phyloP scores from a whole-genome alignment of 2,797 vertebrate genomes.

The Vultur gryphus region DNA sequence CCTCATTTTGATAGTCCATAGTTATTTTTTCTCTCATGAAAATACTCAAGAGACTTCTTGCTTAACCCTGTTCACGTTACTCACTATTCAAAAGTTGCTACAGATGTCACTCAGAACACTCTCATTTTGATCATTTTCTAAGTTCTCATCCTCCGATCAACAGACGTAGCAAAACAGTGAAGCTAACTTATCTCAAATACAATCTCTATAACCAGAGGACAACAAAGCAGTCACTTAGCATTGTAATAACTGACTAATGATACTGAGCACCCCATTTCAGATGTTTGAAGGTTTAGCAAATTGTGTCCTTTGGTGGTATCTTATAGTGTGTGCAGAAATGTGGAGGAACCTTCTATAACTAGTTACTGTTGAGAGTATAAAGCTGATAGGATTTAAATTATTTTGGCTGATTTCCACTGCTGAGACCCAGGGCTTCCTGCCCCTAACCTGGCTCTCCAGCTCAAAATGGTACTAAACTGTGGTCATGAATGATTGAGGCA shows the following conservation, averaged over 20 bases:
- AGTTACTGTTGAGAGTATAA: not conserved
- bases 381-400: not conserved
- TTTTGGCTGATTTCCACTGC: not conserved
- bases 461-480: not conserved
- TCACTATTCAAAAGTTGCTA: not conserved
- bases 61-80: not conserved
- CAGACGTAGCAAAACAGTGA: not conserved
- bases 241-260: not conserved
- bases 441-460: not conserved
- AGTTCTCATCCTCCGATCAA: not conserved
- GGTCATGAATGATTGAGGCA: not conserved
- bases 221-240: not conserved
- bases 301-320: not conserved
- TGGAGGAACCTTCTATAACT: not conserved
- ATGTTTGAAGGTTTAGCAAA: not conserved
- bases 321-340: not conserved
- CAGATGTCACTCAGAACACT: not conserved
- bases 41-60: not conserved
- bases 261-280: not conserved
- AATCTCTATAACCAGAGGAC: not conserved
- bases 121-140: not conserved
- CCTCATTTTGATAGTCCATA: conserved; percentile 15
- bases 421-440: not conserved
- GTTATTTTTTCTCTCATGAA: not conserved
- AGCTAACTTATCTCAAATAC: not conserved